Conservation (phyloP, 2,113 vertebrate species). For the Ageneiosus marmoratus region DNA sequence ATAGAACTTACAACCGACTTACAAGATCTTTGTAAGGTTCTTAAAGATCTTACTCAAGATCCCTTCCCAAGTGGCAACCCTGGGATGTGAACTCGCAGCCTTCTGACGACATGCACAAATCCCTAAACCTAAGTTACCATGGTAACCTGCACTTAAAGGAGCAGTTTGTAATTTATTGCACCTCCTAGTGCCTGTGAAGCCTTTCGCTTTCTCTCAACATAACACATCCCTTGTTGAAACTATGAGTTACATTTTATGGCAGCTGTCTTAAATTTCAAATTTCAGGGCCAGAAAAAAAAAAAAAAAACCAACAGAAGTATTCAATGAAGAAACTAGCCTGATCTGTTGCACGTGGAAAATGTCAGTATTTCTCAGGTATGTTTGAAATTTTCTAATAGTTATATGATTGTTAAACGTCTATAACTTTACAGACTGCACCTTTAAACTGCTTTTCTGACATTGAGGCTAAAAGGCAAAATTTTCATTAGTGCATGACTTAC, state of each 20-base stretch:
- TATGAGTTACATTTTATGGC: background rate
- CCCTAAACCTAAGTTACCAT: background rate
- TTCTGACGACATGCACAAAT: conserved; percentile 2
- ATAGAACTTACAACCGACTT: background rate
- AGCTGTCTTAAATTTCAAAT: too few species aligned
- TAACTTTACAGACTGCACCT: conserved; percentile 2
- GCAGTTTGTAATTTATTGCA: conserved; percentile 1
- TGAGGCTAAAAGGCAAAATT: conserved; percentile 33
- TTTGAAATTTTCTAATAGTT: background rate
- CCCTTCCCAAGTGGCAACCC: background rate
- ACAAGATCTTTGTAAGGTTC: background rate
- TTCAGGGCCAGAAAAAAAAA: background rate
- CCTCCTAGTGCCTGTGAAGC: background rate
- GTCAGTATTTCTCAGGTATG: background rate
- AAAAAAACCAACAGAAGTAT: background rate
- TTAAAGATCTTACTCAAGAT: background rate
- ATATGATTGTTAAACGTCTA: background rate
- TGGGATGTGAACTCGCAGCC: conserved; percentile 17
- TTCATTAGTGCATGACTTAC: conserved; percentile 26
- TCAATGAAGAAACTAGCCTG: background rate
- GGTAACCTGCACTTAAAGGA: background rate
- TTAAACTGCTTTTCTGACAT: background rate
- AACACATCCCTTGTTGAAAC: background rate
- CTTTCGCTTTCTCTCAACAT: background rate
- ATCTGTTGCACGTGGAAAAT: background rate